Base-by-base conservation (phyloP, 92 coral and sea anemone genomes). In the Meandrina meandrites region DNA sequence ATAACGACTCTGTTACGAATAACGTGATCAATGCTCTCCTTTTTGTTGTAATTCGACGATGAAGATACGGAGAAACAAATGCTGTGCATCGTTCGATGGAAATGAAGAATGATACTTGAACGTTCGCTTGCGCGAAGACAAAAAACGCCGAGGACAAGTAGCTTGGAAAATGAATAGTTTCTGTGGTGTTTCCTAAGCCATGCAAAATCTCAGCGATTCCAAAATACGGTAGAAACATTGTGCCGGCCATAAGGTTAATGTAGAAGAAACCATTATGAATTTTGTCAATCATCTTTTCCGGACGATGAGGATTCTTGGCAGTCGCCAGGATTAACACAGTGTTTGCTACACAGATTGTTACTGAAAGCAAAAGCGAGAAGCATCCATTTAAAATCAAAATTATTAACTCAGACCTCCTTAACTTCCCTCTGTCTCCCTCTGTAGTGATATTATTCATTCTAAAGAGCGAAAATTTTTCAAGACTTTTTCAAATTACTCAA, bases 21-120 rank as follows among this genome's bases (percentile, higher is more conserved):
- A 70, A 51, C 1, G 35, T 53, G 48, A 32, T 54, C 17, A 73
- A 1, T 31, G 31, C 35, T 48, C 31, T 83, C 11, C 24, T 50
- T 28, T 34, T 83, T 71, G 78, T 71, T n/a, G 56, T 83, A 17
- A 70, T 10, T 19, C 86, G 79, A 66, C 69, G 86, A 73, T 83
- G 67, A 22, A 83, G 21, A 54, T 70, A 58, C 13, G 86, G 86
- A 21, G 36, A 83, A 7, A 31, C 37, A 24, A 83, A 83, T 31
- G 86, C 86, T 3, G 70, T 19, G 22, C 86, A 34, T 13, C 86
- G 79, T 34, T 83, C 86, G 31, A 71, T 51, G 13, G 51, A 68
- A 36, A 32, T 35, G 22, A 83, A 22, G 0, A 83, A 51, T 1
- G 79, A 27, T 5, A 37, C 22, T 13, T 70, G 51, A 24, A 71